These are phyloP conservation scores for Meloidogyne hapla DNA, from an alignment of 1,140 invertebrate genomes.

Conservation along the genomic window DNA sequence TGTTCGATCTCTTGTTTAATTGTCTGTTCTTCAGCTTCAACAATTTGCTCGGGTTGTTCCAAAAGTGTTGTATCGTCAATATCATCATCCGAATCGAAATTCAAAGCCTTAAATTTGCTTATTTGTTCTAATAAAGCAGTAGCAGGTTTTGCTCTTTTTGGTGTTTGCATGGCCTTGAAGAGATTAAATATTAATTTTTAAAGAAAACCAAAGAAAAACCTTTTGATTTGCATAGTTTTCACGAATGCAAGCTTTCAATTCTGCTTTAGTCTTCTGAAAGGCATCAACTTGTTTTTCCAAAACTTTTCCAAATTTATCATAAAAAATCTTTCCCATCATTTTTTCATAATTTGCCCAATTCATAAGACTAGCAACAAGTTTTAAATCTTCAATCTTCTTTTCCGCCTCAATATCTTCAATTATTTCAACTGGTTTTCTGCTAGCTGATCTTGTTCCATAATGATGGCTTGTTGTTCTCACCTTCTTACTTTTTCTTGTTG, in stretches of 20 bases:
- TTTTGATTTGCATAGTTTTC: background rate
- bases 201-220: background rate
- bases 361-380: background rate
- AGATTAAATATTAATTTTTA: background rate
- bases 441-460: too few relatives aligned
- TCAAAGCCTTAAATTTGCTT: constrained; percentile 2
- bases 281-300: constrained; percentile 1
- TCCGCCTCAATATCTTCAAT: background rate
- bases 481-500: too few relatives aligned
- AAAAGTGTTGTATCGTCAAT: background rate
- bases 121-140: background rate
- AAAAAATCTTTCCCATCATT: constrained; percentile 15
- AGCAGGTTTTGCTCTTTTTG: background rate
- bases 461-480: too few relatives aligned
- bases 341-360: background rate
- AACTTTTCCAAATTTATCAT: constrained; percentile 9
- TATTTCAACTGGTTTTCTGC: too few relatives aligned
- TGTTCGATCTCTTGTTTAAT: too few relatives aligned
- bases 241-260: background rate
- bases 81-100: constrained; percentile 6
- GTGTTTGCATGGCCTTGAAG: constrained; percentile 5
- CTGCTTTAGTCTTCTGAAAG: background rate
- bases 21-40: background rate
- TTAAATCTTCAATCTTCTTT: background rate
- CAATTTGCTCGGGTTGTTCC: background rate